Percentiles rank a stretch among this genome's conserved stretches.
phyloP scores from a whole-genome alignment of 2,888 invertebrate genomes.

The Blera fallax region DNA sequence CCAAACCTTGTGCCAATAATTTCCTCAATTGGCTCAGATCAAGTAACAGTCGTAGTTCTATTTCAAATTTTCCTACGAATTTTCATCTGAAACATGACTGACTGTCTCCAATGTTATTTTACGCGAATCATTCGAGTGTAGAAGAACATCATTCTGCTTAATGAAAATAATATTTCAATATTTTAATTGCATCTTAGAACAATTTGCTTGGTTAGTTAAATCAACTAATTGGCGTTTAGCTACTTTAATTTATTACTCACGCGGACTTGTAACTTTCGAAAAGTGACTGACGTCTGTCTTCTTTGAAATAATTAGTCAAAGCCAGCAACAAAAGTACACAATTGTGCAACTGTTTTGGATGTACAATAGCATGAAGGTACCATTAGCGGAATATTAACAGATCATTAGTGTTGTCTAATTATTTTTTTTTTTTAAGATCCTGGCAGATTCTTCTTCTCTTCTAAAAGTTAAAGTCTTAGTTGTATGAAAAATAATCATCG shows the following conservation, averaged over 20 bases:
- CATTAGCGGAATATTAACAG: too few relatives aligned
- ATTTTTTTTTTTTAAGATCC: too few relatives aligned
- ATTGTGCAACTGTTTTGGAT: not conserved
- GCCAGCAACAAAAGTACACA: too few relatives aligned
- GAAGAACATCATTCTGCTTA: not conserved
- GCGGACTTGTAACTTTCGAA: not conserved
- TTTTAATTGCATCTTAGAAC: constrained; percentile 25
- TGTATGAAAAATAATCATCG: too few relatives aligned
- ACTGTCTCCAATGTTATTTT: not conserved
- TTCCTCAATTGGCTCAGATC: too few relatives aligned
- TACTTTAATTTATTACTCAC: constrained; percentile 20
- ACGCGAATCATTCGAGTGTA: not conserved
- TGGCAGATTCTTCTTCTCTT: too few relatives aligned
- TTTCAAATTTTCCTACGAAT: not conserved
- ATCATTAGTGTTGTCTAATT: too few relatives aligned
- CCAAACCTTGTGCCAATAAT: too few relatives aligned
- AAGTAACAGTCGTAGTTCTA: not conserved
- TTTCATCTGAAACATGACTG: not conserved
- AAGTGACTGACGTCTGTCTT: not conserved
- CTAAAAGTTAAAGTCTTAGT: too few relatives aligned
- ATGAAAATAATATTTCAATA: constrained; percentile 4
- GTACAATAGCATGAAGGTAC: not conserved
- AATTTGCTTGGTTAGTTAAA: constrained; percentile 23
- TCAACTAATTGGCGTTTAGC: constrained; percentile 15
- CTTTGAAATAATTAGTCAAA: constrained; percentile 3